These are phyloP conservation scores for Atta colombica DNA, from an alignment of 1,140 invertebrate species.

Conservation along the genomic window DNA sequence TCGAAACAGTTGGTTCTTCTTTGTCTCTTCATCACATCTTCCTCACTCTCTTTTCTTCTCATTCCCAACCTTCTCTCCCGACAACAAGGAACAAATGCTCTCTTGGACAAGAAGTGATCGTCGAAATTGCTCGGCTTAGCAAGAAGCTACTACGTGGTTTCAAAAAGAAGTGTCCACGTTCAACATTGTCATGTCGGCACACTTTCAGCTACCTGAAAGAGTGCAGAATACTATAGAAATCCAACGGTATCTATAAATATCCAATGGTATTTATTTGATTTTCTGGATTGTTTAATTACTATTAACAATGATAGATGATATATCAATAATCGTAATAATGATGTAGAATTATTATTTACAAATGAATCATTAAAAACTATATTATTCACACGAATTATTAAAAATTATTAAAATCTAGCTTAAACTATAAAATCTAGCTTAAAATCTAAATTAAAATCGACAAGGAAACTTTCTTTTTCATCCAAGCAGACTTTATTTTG, in stretches of 20 bases:
- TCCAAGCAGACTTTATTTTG: not conserved
- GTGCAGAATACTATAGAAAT: not conserved
- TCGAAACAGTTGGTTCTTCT: not conserved
- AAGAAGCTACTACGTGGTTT: constrained; percentile 38
- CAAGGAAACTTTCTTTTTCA: not conserved
- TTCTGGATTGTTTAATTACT: not conserved
- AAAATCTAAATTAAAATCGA: not conserved
- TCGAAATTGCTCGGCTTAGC: constrained; percentile 46
- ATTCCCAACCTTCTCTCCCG: constrained; percentile 41
- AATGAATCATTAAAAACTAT: not conserved
- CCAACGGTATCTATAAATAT: not conserved
- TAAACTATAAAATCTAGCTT: not conserved
- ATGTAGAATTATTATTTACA: not conserved
- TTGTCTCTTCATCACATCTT: not conserved
- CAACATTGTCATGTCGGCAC: not conserved
- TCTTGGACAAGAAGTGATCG: constrained; percentile 51
- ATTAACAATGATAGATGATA: not conserved
- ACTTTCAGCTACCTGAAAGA: constrained; percentile 10
- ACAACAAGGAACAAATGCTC: constrained; percentile 39
- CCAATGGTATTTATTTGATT: not conserved
- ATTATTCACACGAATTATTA: no score
- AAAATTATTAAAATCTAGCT: no score
- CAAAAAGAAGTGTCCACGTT: constrained; percentile 26
- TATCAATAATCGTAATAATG: not conserved
- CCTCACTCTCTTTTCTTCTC: constrained; percentile 20